phyloP scores from a whole-genome alignment of 2,888 invertebrate species.

The Drosophila macrospina region DNA sequence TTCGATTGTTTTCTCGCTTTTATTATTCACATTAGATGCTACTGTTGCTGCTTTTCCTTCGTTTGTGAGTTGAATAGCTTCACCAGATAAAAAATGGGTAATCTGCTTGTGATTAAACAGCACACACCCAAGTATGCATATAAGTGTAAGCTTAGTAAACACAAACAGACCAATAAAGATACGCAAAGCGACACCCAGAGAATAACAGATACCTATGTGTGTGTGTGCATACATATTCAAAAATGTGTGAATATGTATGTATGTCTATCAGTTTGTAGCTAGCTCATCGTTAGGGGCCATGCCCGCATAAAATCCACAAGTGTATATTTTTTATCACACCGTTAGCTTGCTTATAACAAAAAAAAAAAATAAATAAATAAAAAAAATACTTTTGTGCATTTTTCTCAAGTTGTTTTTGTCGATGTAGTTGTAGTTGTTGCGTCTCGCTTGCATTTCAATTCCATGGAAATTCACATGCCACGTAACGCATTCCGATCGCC shows the following conservation, averaged over 20 bases:
- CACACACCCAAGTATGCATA: slow-evolving; percentile 17
- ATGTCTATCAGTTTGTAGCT: slow-evolving; percentile 10
- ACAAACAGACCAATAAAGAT: slow-evolving; percentile 33
- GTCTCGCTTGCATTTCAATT: slow-evolving; percentile 56
- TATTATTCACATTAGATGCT: not conserved
- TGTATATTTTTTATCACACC: slow-evolving; percentile 55
- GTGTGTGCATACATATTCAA: not conserved
- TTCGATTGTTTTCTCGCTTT: not conserved
- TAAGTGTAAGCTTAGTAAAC: slow-evolving; percentile 27
- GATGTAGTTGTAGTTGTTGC: slow-evolving; percentile 16
- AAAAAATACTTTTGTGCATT: slow-evolving; percentile 25
- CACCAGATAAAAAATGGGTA: not conserved
- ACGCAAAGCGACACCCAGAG: slow-evolving; percentile 24
- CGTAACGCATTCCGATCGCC: slow-evolving; percentile 63
- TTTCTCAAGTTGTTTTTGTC: slow-evolving; percentile 10
- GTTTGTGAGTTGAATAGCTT: not conserved
- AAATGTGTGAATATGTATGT: slow-evolving; percentile 2
- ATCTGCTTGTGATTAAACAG: slow-evolving; percentile 11
- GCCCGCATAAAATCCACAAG: slow-evolving; percentile 53
- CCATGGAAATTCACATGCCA: slow-evolving; percentile 65
- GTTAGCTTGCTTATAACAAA: slow-evolving; percentile 24
- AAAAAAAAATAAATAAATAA: slow-evolving; percentile 15
- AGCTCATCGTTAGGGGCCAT: slow-evolving; percentile 34
- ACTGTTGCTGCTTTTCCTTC: not conserved
- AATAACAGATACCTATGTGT: slow-evolving; percentile 6